These are phyloP conservation scores for Hippocampus abdominalis DNA, from an alignment of 2,113 vertebrate species.

Conservation along the genomic window DNA sequence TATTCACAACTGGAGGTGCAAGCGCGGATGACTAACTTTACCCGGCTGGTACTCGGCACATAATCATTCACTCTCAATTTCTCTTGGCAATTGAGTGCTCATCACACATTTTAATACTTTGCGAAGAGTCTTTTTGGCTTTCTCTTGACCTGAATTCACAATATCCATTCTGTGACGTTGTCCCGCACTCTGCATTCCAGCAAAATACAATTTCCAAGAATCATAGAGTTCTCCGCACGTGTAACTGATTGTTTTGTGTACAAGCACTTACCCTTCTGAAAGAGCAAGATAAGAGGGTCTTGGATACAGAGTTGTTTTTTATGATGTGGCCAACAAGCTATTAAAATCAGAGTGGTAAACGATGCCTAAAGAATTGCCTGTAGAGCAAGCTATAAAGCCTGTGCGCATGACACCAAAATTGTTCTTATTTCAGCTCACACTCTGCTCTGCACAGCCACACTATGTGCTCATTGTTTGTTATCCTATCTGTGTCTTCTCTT, in stretches of 20 bases:
- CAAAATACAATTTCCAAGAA: conserved; percentile 29
- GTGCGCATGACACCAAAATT: conserved; percentile 43
- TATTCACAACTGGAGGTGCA: conserved; percentile 30
- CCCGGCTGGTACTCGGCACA: conserved; percentile 14
- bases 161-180: conserved; percentile 9
- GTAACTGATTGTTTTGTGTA: conserved; percentile 45
- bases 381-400: conserved; percentile 35
- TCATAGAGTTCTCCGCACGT: conserved; percentile 34
- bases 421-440: conserved; percentile 42
- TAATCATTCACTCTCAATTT: conserved; percentile 25
- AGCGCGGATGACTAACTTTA: conserved; percentile 19
- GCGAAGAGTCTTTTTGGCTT: conserved; percentile 14
- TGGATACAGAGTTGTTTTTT: conserved; percentile 53
- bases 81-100: neutral
- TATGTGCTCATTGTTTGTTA: conserved; percentile 39
- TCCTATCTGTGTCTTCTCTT: conserved; percentile 39
- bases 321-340: conserved; percentile 63
- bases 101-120: neutral
- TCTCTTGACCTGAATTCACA: conserved; percentile 39
- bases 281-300: conserved; percentile 53
- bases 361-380: conserved; percentile 50
- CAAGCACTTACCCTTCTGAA: conserved; percentile 42
- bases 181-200: conserved; percentile 19
- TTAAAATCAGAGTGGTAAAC: conserved; percentile 62
- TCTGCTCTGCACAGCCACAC: conserved; percentile 41